Percentiles rank a stretch among this genome's conserved stretches.
Evolutionary conservation across 1,140 invertebrate genomes (phyloP).

Genomic region (Lasaia peninsularis): DNA sequence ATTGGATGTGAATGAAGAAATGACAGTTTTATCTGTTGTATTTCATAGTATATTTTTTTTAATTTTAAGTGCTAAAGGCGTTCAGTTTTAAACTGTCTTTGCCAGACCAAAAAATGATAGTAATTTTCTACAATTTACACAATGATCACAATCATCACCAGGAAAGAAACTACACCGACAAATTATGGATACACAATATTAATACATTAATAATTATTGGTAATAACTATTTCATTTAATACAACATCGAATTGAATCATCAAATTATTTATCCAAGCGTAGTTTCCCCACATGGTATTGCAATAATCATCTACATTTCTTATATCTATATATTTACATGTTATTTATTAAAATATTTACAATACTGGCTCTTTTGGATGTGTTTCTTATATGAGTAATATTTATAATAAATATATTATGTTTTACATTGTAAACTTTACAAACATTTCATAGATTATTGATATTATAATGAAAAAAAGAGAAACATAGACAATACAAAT

Average conservation of each 20-base stretch:
- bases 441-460: too few relatives aligned
- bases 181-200: constrained; percentile 35
- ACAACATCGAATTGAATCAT: constrained; percentile 63
- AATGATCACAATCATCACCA: constrained; percentile 30
- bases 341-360: constrained; percentile 37
- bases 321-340: constrained; percentile 15
- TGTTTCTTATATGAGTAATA: neutral
- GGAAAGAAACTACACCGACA: constrained; percentile 68
- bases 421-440: too few relatives aligned
- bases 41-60: too few relatives aligned
- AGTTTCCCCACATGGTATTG: constrained; percentile 73
- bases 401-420: too few relatives aligned
- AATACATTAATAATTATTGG: constrained; percentile 2
- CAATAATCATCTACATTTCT: constrained; percentile 33
- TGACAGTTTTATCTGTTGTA: too few relatives aligned
- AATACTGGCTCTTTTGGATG: constrained; percentile 32
- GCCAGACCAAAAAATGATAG: too few relatives aligned
- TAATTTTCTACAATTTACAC: constrained; percentile 16
- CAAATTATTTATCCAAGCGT: constrained; percentile 70
- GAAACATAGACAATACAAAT: too few relatives aligned
- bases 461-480: too few relatives aligned
- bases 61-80: too few relatives aligned
- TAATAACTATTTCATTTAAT: constrained; percentile 38
- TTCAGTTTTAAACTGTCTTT: too few relatives aligned
- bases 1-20: too few relatives aligned